Evolutionary conservation across 2,797 vertebrate genomes (phyloP), one percentile per base, ranked within the genome.

Genomic region (Carcharodon carcharias): DNA sequence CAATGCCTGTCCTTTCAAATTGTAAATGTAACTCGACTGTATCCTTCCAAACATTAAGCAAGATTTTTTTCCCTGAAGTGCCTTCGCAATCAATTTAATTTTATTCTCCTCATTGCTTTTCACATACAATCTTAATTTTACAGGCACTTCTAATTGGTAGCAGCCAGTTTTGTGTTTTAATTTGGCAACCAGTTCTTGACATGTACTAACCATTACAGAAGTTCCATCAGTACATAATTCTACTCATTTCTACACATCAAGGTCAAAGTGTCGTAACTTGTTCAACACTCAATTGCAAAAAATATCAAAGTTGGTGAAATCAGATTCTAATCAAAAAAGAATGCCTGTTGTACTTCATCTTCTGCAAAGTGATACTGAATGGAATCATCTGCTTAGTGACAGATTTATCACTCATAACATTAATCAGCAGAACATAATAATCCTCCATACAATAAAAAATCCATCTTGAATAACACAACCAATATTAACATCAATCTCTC

Each of bases 401-500:
- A 45, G 92, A 8, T 31, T 23, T 65, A n/a, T 18, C 40, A 67
- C 6, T 67, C n/a, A 26, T 12, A 45, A 31, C 58, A 67, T n/a
- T 18, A 67, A 28, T 94, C 63, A 94, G 63, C 40, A 63, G 89
- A 92, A 56, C 28, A 92, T 92, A 92, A 92, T 61, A 92, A 63
- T 50, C 45, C 50, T 85, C 5, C 56, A 35, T 63, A 18, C 35
- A 69, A 40, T 94, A 67, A 94, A 94, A 50, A 94, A 67, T 26
- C 63, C 3, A 67, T 21, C 54, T 63, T 63, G 56, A 61, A 92
- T 92, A 92, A 58, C 12, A 35, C 35, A 40, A 23, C 63, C 63
- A 45, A 67, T 65, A n/a, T 35, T 92, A 61, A 85, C 80, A 50
- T 45, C 16, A 85, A 85, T 85, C 40, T 85, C 35, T 77, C 40